Conservation (phyloP, 2,888 invertebrate genomes). For the Scaptodrosophila latifasciaeformis region DNA sequence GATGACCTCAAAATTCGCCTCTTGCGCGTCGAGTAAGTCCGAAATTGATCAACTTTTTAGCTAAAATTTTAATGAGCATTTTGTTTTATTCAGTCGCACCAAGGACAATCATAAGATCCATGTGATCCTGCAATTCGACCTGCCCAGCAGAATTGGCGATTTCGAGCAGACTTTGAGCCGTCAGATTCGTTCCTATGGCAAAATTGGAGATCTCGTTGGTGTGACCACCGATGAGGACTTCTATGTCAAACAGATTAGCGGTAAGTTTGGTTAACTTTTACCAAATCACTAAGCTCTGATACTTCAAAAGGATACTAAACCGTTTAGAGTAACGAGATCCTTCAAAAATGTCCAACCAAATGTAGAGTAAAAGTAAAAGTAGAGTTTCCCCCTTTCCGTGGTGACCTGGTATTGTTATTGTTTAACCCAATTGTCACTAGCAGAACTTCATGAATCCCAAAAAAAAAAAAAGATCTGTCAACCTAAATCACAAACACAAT, state of each 20-base stretch:
- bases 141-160: conserved; percentile 46
- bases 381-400: no score
- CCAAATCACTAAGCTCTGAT: no score
- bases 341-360: no score
- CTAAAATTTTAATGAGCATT: not conserved
- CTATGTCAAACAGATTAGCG: conserved; percentile 51
- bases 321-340: no score
- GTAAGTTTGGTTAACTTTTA: conserved; percentile 49
- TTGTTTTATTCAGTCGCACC: conserved; percentile 49
- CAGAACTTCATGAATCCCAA: no score
- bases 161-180: conserved; percentile 42
- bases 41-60: not conserved
- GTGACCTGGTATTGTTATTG: no score
- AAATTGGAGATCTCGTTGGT: conserved; percentile 51
- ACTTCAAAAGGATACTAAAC: no score
- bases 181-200: conserved; percentile 42
- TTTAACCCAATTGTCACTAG: no score
- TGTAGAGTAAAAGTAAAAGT: no score
- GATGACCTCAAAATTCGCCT: conserved; percentile 48
- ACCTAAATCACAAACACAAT: no score
- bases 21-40: conserved; percentile 63
- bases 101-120: conserved; percentile 58
- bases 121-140: conserved; percentile 58
- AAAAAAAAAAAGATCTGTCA: no score
- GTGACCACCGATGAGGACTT: conserved; percentile 56